These are phyloP conservation scores for Eremobia ochroleuca DNA, from an alignment of 2,888 invertebrate genomes.

Conservation along the genomic window DNA sequence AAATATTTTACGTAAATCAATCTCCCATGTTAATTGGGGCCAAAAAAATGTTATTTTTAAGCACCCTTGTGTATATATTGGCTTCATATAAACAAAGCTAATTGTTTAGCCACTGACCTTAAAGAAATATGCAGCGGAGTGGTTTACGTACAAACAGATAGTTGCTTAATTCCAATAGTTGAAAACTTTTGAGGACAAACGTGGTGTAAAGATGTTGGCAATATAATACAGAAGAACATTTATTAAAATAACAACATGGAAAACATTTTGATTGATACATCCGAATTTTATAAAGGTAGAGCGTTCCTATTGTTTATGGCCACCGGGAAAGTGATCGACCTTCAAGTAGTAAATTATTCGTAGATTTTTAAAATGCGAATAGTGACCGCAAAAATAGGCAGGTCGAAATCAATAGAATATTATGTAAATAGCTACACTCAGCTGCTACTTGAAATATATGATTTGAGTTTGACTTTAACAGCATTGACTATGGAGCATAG, in stretches of 20 bases:
- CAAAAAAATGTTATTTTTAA: constrained; percentile 47
- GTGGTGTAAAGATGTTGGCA: constrained; percentile 28
- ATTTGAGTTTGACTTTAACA: neutral
- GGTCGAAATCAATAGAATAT: neutral
- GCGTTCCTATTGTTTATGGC: neutral
- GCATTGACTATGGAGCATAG: neutral
- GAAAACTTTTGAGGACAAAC: constrained; percentile 62
- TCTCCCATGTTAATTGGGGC: constrained; percentile 50
- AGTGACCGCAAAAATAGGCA: neutral
- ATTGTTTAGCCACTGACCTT: constrained; percentile 47
- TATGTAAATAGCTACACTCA: neutral
- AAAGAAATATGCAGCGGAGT: constrained; percentile 60
- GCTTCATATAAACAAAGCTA: constrained; percentile 47
- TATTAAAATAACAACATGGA: neutral
- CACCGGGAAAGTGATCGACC: neutral
- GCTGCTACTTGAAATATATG: neutral
- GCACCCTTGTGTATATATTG: constrained; percentile 48
- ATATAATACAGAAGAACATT: constrained; percentile 7
- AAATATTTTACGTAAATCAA: constrained; percentile 46
- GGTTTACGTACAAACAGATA: constrained; percentile 51
- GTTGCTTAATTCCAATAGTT: constrained; percentile 58
- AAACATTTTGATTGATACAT: neutral
- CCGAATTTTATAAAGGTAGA: neutral
- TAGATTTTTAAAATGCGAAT: neutral
- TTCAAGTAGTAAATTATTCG: neutral